Evolutionary conservation across 2,797 vertebrate species (phyloP).

Genomic region (Octomys mimax): DNA sequence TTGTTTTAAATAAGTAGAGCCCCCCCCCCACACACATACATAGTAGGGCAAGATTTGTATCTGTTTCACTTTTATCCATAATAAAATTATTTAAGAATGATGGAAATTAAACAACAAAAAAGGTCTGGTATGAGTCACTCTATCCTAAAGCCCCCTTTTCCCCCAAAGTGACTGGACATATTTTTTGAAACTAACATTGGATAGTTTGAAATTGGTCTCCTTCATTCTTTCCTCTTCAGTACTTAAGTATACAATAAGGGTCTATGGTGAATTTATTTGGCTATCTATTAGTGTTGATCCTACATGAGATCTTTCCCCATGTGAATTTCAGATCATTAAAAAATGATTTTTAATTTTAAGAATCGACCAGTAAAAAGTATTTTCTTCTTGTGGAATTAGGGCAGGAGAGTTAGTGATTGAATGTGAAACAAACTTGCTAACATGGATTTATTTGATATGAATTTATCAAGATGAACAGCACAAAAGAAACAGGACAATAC

Average conservation of each 20-base stretch:
- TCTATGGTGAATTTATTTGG: not conserved
- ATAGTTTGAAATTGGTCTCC: conserved; percentile 17
- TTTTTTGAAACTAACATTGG: not conserved
- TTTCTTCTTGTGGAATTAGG: not conserved
- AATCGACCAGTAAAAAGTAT: not conserved
- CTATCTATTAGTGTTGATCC: not conserved
- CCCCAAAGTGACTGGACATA: not conserved
- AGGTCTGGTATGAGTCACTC: not conserved
- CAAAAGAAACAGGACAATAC: not conserved
- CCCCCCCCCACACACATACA: not conserved
- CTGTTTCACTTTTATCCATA: not conserved
- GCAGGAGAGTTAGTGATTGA: not conserved
- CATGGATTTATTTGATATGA: not conserved
- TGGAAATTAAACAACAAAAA: not conserved
- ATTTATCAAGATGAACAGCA: not conserved
- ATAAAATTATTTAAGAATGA: not conserved
- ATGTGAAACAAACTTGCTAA: not conserved
- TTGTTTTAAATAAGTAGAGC: not conserved
- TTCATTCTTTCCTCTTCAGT: not conserved
- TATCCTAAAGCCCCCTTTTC: not conserved
- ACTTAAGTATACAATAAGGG: not conserved
- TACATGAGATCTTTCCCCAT: not conserved
- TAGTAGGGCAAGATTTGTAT: not conserved
- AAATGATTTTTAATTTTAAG: not conserved
- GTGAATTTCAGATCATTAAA: conserved; percentile 36